Evolutionary conservation across 2,797 vertebrate species (phyloP).

Genomic region (Cryptoprocta ferox): DNA sequence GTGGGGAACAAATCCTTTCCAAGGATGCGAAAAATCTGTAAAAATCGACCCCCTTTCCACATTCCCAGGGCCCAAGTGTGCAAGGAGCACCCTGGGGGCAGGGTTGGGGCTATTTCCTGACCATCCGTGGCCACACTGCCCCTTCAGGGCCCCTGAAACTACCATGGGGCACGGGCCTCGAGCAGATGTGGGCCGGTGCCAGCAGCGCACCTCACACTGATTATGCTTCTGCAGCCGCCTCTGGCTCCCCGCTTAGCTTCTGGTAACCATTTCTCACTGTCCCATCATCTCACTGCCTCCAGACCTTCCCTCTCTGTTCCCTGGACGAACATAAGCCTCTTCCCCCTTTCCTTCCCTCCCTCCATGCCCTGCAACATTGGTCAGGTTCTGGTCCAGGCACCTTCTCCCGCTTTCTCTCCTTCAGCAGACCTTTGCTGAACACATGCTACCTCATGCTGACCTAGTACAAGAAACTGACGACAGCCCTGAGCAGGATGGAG

Average conservation of each 20-base stretch:
- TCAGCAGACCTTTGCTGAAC: neutral
- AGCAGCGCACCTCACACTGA: accelerated
- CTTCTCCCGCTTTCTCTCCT: neutral
- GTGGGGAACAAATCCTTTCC: slow-evolving; percentile 56
- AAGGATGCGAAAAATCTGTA: slow-evolving; percentile 63
- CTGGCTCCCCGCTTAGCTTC: neutral
- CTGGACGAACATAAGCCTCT: neutral
- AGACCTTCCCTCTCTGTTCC: neutral
- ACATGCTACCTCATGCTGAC: neutral
- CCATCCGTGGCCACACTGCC: accelerated
- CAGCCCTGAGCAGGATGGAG: accelerated
- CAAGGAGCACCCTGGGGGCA: slow-evolving; percentile 50
- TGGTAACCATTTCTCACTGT: neutral
- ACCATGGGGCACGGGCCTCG: neutral
- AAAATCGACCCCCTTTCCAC: slow-evolving; percentile 53
- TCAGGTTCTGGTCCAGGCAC: neutral
- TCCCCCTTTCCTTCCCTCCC: neutral
- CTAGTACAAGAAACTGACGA: neutral
- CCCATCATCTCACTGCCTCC: neutral
- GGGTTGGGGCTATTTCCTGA: slow-evolving; percentile 43
- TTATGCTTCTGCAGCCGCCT: neutral
- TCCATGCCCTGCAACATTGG: neutral
- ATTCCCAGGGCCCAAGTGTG: neutral
- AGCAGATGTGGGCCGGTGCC: neutral
- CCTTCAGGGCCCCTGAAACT: neutral